Conservation (phyloP, 2,113 vertebrate species). For the Bubalus kerabau region DNA sequence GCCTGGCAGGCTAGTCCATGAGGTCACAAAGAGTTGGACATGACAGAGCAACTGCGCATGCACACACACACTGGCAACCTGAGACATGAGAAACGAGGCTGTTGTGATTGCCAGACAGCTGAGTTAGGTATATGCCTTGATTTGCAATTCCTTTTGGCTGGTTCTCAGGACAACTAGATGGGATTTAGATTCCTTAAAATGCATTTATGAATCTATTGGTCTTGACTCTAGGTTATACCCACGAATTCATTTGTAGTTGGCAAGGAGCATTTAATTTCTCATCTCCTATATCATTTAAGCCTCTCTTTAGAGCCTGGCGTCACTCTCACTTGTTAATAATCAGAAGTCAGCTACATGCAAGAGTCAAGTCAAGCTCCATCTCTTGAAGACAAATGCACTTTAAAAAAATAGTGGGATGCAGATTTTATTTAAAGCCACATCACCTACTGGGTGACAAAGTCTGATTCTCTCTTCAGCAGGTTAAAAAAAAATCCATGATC, state of each 20-base stretch:
- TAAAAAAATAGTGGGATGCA: neutral
- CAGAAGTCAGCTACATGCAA: conserved; percentile 5
- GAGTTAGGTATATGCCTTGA: neutral
- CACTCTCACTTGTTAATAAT: neutral
- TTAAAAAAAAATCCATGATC: conserved; percentile 20
- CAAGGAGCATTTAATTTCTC: conserved; percentile 25
- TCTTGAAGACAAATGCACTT: conserved; percentile 25
- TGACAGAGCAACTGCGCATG: neutral
- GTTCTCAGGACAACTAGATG: neutral
- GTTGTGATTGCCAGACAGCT: neutral
- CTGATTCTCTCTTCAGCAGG: conserved; percentile 12
- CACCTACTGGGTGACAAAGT: neutral
- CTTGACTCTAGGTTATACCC: neutral
- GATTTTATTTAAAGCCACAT: conserved; percentile 50
- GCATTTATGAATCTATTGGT: neutral
- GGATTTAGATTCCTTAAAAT: conserved; percentile 30
- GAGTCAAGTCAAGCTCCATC: neutral
- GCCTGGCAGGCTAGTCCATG: neutral
- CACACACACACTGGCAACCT: neutral
- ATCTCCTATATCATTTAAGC: neutral
- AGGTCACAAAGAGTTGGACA: neutral
- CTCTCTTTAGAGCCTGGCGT: conserved; percentile 2
- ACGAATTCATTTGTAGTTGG: conserved; percentile 34
- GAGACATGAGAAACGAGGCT: neutral
- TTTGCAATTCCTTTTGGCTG: conserved; percentile 9